Evolutionary conservation across 2,113 vertebrate genomes (phyloP), one percentile per base, ranked within the genome.

Genomic region (Dipodomys stephensi): DNA sequence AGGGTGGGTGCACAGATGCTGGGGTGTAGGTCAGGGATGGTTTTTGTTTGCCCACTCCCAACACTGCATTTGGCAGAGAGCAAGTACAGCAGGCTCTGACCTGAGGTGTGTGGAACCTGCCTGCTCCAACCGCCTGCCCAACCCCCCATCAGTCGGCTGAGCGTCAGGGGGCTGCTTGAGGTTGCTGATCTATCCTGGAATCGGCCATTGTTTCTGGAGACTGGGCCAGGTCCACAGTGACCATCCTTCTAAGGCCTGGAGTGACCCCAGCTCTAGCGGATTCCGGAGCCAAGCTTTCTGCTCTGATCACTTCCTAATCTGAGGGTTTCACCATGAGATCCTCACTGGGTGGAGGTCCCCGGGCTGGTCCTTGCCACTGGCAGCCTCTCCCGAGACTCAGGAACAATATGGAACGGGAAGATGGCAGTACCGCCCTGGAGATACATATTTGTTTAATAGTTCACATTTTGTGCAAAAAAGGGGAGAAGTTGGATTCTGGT

Each of bases 401-500:
- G 85, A 96, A 96, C 94, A 94, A 94, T 95, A 92, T 64, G 19
- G 94, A 49, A 71, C 95, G 84, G 97, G 97, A 95, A 97, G 98
- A 98, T 97, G 98, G 98, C 95, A 18, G 97, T 97, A 97, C 95
- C 97, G 97, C n/a, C 78, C 0, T 79, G 35, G 19, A 96, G 95
- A 90, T 96, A 94, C 97, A 27, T 98, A 97, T 99, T 99, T 99
- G 98, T 98, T 98, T 98, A 99, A 98, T 98, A 98, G 98, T 99
- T 98, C 98, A 99, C 98, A 98, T 98, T 98, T 98, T 98, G 97
- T 97, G 92, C 95, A 82, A 95, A 97, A 49, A 97, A 64, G 85
- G 94, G 95, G 96, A 95, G 86, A 96, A 98, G 95, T 97, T 96
- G 84, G 97, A 97, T 97, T 96, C 97, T 92, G 97, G 98, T 98